Evolutionary conservation across 2,888 invertebrate species (phyloP), one percentile per base, ranked within the genome.

Genomic region (Blera fallax): DNA sequence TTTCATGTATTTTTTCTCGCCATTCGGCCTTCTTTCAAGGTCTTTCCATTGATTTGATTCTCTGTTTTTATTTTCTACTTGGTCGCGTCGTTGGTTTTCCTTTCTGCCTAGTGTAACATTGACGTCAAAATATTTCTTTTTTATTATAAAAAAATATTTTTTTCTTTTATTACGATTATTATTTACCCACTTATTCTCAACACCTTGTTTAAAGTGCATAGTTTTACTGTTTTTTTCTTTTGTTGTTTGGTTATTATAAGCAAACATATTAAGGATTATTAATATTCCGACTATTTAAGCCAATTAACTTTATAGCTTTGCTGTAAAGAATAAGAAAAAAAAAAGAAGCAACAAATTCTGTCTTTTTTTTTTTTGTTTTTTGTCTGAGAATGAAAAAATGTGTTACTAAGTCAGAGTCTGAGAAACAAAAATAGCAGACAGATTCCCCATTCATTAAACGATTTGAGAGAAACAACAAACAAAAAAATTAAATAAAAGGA

Each of bases 321-420:
- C 3, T 64, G 14, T 45, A 64, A 64, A 8, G 2, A 10, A 50
- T 14, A 29, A 45, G 2, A 56, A 21, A 58, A 37, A 11, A 29
- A 8, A 34, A 2, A 0, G 1, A n/a, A 40, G 1, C n/a, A 5
- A 40, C n/a, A 40, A 40, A 40, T n/a, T n/a, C n/a, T 32, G 18
- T 18, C n/a, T 16, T 62, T 45, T 18, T 16, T 24, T 16, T 45
- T 11, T 32, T 48, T 8, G 21, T 34, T 34, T 32, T 48, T 5
- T 27, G 2, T 54, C 8, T 16, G 2, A 7, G 40, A 45, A 29
- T 2, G 18, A 37, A 29, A 37, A 62, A 62, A 62, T 73, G 52
- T 74, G 73, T 74, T 74, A 74, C 62, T 74, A 74, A 74, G 73
- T 64, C 73, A 74, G 62, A 50, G 34, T 18, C 37, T 29, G 72